Conservation (phyloP, 92 coral and sea anemone genomes). For the Umimayanthus kanabou region DNA sequence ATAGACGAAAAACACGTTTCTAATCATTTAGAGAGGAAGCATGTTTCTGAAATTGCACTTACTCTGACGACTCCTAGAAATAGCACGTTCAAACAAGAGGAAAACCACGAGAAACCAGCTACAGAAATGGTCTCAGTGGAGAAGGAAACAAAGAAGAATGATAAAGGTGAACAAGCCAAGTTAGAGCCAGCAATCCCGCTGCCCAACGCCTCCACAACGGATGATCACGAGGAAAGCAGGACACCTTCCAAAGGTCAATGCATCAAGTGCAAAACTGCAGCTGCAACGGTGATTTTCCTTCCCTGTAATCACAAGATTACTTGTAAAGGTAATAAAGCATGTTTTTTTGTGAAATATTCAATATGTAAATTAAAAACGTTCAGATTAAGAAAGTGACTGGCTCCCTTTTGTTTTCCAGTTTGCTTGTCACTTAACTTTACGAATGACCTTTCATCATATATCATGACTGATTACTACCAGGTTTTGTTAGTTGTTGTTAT, state of each 20-base stretch:
- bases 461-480: no score
- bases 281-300: background rate
- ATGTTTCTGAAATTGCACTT: no score
- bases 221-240: background rate
- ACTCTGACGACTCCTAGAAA: background rate
- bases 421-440: no score
- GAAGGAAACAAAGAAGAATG: background rate
- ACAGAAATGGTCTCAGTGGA: background rate
- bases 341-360: background rate
- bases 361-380: background rate
- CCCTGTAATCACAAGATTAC: conserved; percentile 14
- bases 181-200: background rate
- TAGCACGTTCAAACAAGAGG: background rate
- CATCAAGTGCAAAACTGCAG: background rate
- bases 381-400: no score
- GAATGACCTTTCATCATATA: no score
- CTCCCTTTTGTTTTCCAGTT: no score
- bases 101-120: background rate
- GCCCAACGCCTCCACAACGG: background rate
- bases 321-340: background rate
- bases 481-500: no score
- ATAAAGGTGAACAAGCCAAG: background rate
- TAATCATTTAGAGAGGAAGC: background rate
- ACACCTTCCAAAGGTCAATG: background rate
- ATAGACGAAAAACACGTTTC: no score